Percentiles rank a stretch among this genome's conserved stretches.
Conservation (phyloP, 2,113 vertebrate genomes). For the Gymnarchus niloticus region DNA sequence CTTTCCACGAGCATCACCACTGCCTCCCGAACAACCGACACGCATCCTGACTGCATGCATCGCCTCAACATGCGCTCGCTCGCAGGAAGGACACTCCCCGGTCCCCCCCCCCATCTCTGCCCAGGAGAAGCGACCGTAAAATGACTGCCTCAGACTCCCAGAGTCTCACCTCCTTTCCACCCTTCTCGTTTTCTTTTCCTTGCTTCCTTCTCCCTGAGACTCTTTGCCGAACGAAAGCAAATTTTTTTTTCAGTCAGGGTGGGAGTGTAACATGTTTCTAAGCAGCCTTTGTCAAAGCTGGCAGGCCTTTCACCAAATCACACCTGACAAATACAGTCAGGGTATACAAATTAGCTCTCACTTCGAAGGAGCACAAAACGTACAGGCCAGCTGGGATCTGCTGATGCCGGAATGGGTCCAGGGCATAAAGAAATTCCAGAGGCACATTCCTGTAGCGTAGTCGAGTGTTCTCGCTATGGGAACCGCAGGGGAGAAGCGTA, state of each 20-base stretch:
- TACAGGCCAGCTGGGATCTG: background rate
- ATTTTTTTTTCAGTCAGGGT: background rate
- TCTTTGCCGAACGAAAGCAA: background rate
- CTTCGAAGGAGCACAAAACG: background rate
- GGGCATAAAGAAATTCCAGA: background rate
- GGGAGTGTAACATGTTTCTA: background rate
- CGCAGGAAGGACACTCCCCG: constrained; percentile 7
- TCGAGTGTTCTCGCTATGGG: background rate
- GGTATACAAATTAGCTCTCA: background rate
- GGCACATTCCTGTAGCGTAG: background rate
- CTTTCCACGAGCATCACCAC: background rate
- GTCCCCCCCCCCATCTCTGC: background rate
- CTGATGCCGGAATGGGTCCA: background rate
- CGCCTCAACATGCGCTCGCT: constrained; percentile 66
- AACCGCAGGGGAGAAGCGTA: background rate
- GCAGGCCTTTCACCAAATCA: constrained; percentile 15
- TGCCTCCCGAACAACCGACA: constrained; percentile 49
- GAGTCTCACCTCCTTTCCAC: background rate
- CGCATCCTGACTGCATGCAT: constrained; percentile 76
- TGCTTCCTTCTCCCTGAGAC: constrained; percentile 9
- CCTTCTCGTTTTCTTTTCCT: background rate
- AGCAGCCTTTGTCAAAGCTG: background rate
- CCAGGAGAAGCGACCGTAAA: constrained; percentile 16
- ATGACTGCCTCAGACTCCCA: constrained; percentile 12
- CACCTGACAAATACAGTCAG: background rate